Conservation (phyloP, 2,888 invertebrate species). For the Lasioglossum villosulum region DNA sequence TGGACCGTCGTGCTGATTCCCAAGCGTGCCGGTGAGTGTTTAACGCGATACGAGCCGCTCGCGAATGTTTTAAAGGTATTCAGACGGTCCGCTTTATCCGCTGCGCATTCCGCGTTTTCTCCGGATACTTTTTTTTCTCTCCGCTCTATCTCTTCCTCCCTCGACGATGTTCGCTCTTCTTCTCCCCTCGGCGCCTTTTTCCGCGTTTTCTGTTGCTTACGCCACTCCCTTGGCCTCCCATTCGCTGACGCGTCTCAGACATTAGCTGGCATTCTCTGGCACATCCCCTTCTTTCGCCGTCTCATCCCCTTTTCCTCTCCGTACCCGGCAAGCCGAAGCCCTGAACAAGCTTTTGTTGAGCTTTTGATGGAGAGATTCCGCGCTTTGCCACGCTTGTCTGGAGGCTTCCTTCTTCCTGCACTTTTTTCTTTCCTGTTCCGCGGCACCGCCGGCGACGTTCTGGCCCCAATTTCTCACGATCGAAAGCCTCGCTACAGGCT, state of each 20-base stretch:
- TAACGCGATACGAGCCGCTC: slow-evolving; percentile 33
- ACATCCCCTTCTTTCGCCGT: slow-evolving; percentile 48
- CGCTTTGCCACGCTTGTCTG: slow-evolving; percentile 72
- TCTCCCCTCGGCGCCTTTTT: slow-evolving; percentile 28
- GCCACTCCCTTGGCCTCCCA: slow-evolving; percentile 42
- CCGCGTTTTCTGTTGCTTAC: slow-evolving; percentile 40
- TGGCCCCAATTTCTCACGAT: slow-evolving; percentile 69
- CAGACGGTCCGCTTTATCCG: slow-evolving; percentile 38
- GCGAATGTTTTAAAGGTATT: slow-evolving; percentile 49
- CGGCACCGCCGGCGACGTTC: slow-evolving; percentile 57
- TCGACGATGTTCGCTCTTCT: background rate
- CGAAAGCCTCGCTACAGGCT: slow-evolving; percentile 54
- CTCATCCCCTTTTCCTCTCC: slow-evolving; percentile 49
- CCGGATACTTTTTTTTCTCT: slow-evolving; percentile 18
- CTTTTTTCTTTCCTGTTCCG: slow-evolving; percentile 24
- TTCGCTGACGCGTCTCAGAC: slow-evolving; percentile 71
- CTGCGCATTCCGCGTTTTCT: slow-evolving; percentile 17
- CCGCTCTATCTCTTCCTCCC: background rate
- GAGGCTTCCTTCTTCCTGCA: slow-evolving; percentile 51
- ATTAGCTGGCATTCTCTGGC: slow-evolving; percentile 72
- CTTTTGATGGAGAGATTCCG: slow-evolving; percentile 76
- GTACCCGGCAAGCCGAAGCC: slow-evolving; percentile 59
- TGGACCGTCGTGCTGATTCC: background rate
- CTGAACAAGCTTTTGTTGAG: slow-evolving; percentile 75
- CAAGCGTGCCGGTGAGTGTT: background rate